Evolutionary conservation across 2,888 invertebrate species (phyloP).

Genomic region (Cataglyphis altisquamis): DNA sequence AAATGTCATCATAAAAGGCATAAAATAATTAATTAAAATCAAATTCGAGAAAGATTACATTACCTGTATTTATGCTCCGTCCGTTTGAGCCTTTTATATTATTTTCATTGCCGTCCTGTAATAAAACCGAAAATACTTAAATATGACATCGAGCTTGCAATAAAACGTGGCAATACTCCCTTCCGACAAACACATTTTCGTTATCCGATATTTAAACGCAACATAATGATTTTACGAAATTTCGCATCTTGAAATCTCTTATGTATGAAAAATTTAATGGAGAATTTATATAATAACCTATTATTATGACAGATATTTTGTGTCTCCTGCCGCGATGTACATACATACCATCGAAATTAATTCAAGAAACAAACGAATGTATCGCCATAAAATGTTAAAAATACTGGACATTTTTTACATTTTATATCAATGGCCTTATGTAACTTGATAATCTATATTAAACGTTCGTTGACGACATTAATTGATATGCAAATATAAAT

Average conservation of each 20-base stretch:
- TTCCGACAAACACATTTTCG: constrained; percentile 36
- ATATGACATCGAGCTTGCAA: neutral
- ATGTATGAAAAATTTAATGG: constrained; percentile 1
- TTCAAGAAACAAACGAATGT: constrained; percentile 34
- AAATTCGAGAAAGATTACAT: neutral
- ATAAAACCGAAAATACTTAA: constrained; percentile 28
- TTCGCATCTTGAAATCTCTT: neutral
- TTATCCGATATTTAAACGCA: constrained; percentile 3
- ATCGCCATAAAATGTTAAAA: constrained; percentile 1
- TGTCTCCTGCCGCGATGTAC: neutral
- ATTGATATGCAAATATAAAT: constrained; percentile 41
- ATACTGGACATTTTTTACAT: neutral
- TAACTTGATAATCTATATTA: neutral
- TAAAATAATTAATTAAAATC: neutral
- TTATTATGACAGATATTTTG: constrained; percentile 50
- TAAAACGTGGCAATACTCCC: constrained; percentile 33
- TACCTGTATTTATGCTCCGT: constrained; percentile 15
- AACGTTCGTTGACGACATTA: neutral
- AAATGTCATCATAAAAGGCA: neutral
- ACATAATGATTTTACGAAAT: constrained; percentile 38
- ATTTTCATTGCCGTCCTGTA: constrained; percentile 47
- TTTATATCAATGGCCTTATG: neutral
- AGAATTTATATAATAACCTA: constrained; percentile 41
- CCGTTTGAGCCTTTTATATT: constrained; percentile 39
- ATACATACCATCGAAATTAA: neutral